Percentiles rank a stretch among this genome's conserved stretches.
phyloP scores from a whole-genome alignment of 2,797 vertebrate genomes.

The Hemibagrus guttatus region DNA sequence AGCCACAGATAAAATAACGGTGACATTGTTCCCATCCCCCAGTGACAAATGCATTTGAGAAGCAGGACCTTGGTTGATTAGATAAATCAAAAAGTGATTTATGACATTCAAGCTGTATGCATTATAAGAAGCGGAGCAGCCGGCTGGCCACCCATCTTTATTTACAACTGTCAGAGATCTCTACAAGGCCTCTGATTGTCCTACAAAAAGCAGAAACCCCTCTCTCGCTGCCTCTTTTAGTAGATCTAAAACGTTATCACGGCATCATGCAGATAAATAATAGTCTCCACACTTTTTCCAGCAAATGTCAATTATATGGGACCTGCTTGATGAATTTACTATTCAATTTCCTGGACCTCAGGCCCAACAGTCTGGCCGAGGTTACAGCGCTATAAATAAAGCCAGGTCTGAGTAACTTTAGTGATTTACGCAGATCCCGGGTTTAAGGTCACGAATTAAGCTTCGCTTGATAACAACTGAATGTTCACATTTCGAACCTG shows the following conservation, averaged over 20 bases:
- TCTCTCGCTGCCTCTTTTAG: background rate
- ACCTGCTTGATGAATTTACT: slow-evolving; percentile 78
- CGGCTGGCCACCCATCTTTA: slow-evolving; percentile 80
- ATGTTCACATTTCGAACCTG: slow-evolving; percentile 74
- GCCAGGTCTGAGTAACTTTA: slow-evolving; percentile 59
- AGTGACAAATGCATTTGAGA: slow-evolving; percentile 82
- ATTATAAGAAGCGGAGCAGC: slow-evolving; percentile 70
- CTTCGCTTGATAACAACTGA: slow-evolving; percentile 76
- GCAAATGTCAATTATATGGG: slow-evolving; percentile 68
- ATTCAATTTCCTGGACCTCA: slow-evolving; percentile 81
- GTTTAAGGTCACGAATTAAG: slow-evolving; percentile 75
- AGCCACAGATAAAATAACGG: slow-evolving; percentile 75
- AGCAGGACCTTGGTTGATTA: slow-evolving; percentile 83
- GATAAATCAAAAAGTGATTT: slow-evolving; percentile 87
- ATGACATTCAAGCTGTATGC: slow-evolving; percentile 80
- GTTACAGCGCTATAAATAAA: slow-evolving; percentile 81
- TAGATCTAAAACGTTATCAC: background rate
- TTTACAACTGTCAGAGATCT: slow-evolving; percentile 80
- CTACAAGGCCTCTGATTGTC: slow-evolving; percentile 63
- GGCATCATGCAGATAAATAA: slow-evolving; percentile 19
- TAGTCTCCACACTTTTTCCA: slow-evolving; percentile 31
- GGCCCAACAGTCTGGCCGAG: slow-evolving; percentile 77
- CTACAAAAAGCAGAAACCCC: background rate
- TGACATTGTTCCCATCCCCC: slow-evolving; percentile 65
- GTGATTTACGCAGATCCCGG: slow-evolving; percentile 75